Base-by-base conservation (phyloP, 2,113 vertebrate species). In the Calonectris borealis region DNA sequence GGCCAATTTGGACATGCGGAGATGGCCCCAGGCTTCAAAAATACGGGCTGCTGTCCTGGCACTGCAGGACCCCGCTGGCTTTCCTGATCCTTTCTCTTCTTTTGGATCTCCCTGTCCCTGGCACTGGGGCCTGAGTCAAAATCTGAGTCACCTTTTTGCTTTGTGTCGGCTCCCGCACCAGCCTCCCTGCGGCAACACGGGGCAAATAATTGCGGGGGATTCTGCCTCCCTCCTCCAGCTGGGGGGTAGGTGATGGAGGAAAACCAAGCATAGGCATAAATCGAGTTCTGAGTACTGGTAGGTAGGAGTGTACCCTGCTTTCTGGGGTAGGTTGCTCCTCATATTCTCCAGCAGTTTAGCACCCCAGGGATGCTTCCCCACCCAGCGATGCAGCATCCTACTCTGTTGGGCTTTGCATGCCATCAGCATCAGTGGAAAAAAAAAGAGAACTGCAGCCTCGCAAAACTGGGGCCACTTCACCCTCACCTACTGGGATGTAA, bases 61-160 rank as follows among this genome's bases (percentile, higher is more conserved):
- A 52, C 77, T 75, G 78, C 21, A 65, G 48, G 29, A 25, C 27
- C 6, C 34, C 19, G 8, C 32, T 10, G 61, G 11, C 31, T 85
- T 90, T 71, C 54, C 51, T 57, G 36, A 46, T 85, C 34, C 36
- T 54, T 83, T 48, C 76, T 84, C n/a, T 90, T 61, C 27, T 69
- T 83, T 90, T 6, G 1, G 44, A 76, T 36, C 40, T 87, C 40
- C 31, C 13, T 80, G 21, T 61, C 58, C 58, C 55, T 70, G 70
- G 26, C 36, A 40, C 14, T 26, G 70, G 36, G 44, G 36, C 24
- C 61, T 61, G 49, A 66, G 18, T 66, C 61, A 75, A 82, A 91
- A 85, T 31, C 13, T n/a, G 68, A 93, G n/a, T 54, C n/a, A 85
- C 49, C 46, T 78, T 81, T 81, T 82, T 83, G 79, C 31, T 86